Evolutionary conservation across 2,113 vertebrate species (phyloP).

Genomic region (Axis porcinus): DNA sequence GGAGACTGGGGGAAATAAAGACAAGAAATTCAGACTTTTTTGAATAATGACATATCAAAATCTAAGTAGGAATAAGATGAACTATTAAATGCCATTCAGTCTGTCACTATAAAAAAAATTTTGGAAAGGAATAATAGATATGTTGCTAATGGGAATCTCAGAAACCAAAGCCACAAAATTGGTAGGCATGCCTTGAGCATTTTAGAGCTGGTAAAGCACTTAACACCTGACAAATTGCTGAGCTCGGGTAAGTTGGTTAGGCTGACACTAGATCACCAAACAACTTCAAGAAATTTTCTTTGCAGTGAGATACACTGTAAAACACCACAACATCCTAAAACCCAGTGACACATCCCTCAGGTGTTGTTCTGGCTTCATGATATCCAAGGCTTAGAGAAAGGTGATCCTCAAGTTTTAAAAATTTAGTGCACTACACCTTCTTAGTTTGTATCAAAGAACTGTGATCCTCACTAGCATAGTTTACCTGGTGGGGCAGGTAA

Average conservation of each 20-base stretch:
- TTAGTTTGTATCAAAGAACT: not conserved
- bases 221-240: not conserved
- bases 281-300: not conserved
- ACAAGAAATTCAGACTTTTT: not conserved
- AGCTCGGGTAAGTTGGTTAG: not conserved
- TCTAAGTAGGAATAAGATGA: not conserved
- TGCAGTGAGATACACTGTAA: not conserved
- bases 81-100: not conserved
- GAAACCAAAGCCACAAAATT: not conserved
- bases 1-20: not conserved
- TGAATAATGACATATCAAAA: not conserved
- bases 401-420: not conserved
- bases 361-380: not conserved
- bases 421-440: not conserved
- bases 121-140: not conserved
- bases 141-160: not conserved
- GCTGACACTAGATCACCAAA: not conserved
- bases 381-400: not conserved
- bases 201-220: not conserved
- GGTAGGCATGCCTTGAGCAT: not conserved
- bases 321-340: not conserved
- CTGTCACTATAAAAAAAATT: not conserved
- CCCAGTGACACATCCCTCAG: no score
- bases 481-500: not conserved
- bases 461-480: no score